phyloP scores from a whole-genome alignment of 2,113 vertebrate genomes.

The Sinocyclocheilus anshuiensis region DNA sequence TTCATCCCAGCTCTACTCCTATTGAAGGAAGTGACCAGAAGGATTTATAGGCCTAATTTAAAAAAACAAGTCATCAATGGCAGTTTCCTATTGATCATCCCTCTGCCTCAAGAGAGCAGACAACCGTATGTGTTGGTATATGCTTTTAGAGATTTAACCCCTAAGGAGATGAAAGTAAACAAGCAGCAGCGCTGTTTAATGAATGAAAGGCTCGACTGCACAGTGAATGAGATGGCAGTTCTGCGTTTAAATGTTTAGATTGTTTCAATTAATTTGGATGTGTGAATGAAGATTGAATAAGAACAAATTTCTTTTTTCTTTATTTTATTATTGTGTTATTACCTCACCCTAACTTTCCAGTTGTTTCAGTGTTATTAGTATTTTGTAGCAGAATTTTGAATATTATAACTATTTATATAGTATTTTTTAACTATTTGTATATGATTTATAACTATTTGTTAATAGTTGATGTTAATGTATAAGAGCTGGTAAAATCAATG shows the following conservation, averaged over 20 bases:
- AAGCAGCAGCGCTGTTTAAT: neutral
- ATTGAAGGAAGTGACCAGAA: constrained; percentile 93
- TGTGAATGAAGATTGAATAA: neutral
- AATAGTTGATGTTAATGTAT: neutral
- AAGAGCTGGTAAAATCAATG: neutral
- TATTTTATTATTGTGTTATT: neutral
- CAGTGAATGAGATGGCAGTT: neutral
- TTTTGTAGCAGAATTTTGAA: neutral
- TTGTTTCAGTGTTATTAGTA: neutral
- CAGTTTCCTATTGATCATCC: constrained; percentile 29
- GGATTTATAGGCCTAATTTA: constrained; percentile 91
- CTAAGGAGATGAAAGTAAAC: constrained; percentile 31
- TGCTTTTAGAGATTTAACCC: constrained; percentile 32
- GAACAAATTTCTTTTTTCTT: neutral
- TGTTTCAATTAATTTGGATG: neutral
- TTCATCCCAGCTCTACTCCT: constrained; percentile 85
- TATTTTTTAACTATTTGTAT: neutral
- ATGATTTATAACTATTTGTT: neutral
- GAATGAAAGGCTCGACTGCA: neutral
- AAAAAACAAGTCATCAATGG: constrained; percentile 36
- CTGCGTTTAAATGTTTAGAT: constrained; percentile 11
- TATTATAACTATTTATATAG: neutral
- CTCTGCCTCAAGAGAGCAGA: constrained; percentile 28
- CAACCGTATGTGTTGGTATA: constrained; percentile 13
- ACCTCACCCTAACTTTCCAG: neutral